Evolutionary conservation across 2,888 invertebrate species (phyloP).

Genomic region (Macrostomum cliftonense): DNA sequence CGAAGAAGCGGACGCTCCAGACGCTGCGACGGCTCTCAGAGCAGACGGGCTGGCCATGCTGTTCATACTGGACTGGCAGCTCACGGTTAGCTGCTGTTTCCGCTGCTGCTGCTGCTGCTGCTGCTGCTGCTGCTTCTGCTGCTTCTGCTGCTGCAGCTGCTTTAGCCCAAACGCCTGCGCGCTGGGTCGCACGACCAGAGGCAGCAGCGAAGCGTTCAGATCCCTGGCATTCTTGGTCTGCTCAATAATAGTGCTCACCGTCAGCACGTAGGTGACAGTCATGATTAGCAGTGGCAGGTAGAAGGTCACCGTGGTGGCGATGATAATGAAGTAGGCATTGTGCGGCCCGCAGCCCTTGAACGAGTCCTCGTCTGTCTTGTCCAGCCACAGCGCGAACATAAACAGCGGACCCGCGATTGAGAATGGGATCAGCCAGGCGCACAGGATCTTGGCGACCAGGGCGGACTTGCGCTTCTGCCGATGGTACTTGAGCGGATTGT

Average conservation of each 20-base stretch:
- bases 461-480: constrained; percentile 15
- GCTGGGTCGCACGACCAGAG: too few relatives aligned
- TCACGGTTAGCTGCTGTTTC: neutral
- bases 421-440: constrained; percentile 18
- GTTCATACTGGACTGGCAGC: constrained; percentile 4
- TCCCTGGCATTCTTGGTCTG: constrained; percentile 9
- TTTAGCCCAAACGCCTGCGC: too few relatives aligned
- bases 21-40: neutral
- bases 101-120: too few relatives aligned
- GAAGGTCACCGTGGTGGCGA: constrained; percentile 17
- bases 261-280: constrained; percentile 19
- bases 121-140: too few relatives aligned
- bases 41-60: constrained; percentile 13
- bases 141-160: too few relatives aligned
- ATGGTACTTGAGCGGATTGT: constrained; percentile 16
- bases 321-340: constrained; percentile 17
- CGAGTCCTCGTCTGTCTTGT: constrained; percentile 5
- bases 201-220: too few relatives aligned
- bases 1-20: neutral
- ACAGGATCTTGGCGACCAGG: constrained; percentile 15
- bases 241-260: constrained; percentile 15
- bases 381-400: constrained; percentile 11
- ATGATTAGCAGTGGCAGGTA: constrained; percentile 19
- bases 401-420: constrained; percentile 19
- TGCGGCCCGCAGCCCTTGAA: constrained; percentile 21